Conservation (phyloP, 1,140 invertebrate species). For the Coenobita brevimanus region DNA sequence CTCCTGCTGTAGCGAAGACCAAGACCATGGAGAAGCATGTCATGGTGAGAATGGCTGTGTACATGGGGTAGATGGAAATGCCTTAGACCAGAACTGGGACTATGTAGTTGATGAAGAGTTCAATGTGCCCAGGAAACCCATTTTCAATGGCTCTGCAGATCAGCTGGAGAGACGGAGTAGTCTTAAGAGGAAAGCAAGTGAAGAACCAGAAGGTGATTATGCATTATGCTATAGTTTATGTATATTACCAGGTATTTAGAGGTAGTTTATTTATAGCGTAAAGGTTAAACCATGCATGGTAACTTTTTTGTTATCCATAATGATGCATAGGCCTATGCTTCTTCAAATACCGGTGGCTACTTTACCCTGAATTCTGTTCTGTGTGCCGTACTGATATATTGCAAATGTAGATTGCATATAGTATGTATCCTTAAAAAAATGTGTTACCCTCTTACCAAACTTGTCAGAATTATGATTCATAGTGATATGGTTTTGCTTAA, state of each 20-base stretch:
- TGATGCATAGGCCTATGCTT: too few relatives aligned
- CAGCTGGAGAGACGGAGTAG: conserved; percentile 73
- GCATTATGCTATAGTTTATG: not conserved
- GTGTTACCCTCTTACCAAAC: too few relatives aligned
- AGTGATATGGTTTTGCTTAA: too few relatives aligned
- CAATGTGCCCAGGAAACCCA: conserved; percentile 39
- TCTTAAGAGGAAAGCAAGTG: conserved; percentile 75
- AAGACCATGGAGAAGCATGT: conserved; percentile 36
- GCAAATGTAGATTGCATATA: too few relatives aligned
- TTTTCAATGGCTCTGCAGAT: conserved; percentile 47
- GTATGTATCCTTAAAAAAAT: too few relatives aligned
- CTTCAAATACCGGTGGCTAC: too few relatives aligned
- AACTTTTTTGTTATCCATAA: too few relatives aligned
- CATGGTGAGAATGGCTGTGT: conserved; percentile 38
- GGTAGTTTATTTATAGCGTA: not conserved
- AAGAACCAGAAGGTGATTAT: conserved; percentile 70
- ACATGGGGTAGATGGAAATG: conserved; percentile 6
- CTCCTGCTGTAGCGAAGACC: conserved; percentile 45
- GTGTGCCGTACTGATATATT: too few relatives aligned
- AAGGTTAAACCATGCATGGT: not conserved
- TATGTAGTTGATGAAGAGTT: conserved; percentile 52
- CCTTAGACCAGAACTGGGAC: conserved; percentile 37
- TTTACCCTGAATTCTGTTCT: too few relatives aligned
- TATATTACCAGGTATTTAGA: not conserved
- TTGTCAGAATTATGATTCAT: too few relatives aligned